A percentile compares a stretch with the other conserved stretches of the same genome.
Evolutionary conservation across 2,888 invertebrate genomes (phyloP).

Genomic region (Drosophila neotestacea): DNA sequence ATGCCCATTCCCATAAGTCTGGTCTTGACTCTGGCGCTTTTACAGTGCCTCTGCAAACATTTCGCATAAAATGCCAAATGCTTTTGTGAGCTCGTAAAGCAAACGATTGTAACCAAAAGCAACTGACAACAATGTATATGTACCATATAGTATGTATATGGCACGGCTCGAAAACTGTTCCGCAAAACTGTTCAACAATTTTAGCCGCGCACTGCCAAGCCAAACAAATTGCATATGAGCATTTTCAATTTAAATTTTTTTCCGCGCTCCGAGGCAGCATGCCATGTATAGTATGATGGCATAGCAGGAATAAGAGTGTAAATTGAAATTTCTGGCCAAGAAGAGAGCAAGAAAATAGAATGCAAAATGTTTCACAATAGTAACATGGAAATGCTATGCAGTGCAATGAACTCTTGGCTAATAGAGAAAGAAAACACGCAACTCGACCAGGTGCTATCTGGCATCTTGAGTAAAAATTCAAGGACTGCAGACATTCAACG

Average conservation of each 20-base stretch:
- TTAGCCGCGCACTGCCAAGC: constrained; percentile 43
- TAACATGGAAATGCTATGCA: constrained; percentile 9
- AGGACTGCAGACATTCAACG: constrained; percentile 33
- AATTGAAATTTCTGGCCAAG: constrained; percentile 59
- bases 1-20: constrained; percentile 48
- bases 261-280: constrained; percentile 39
- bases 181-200: constrained; percentile 60
- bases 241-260: constrained; percentile 74
- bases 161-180: constrained; percentile 45
- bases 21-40: constrained; percentile 34
- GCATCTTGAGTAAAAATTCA: constrained; percentile 27
- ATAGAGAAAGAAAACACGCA: constrained; percentile 34
- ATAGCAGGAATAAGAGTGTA: constrained; percentile 22
- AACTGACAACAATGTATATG: constrained; percentile 58
- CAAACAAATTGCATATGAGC: constrained; percentile 76
- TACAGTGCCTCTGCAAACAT: constrained; percentile 56
- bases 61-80: constrained; percentile 75
- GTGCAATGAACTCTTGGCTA: constrained; percentile 53
- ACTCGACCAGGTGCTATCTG: not conserved
- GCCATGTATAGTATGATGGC: constrained; percentile 28
- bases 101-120: constrained; percentile 67
- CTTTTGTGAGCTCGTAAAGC: constrained; percentile 71
- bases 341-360: constrained; percentile 36
- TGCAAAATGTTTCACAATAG: constrained; percentile 49
- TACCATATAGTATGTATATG: not conserved